Base-by-base conservation (phyloP, 1,140 invertebrate species). In the Trissolcus basalis region DNA sequence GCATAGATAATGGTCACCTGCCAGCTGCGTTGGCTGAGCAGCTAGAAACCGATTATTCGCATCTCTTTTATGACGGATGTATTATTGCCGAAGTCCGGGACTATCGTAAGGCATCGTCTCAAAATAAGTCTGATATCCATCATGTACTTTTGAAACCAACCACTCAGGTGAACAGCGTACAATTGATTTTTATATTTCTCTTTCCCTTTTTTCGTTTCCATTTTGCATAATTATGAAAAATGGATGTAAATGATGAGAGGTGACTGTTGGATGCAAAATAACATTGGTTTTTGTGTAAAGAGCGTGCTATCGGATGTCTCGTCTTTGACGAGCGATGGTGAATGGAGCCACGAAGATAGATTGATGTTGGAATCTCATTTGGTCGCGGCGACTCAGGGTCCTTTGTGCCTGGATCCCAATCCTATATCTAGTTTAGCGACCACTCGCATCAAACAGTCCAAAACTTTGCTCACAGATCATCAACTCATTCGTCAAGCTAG, bases 41-140 rank as follows among this genome's bases (percentile, higher is more conserved):
- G 58, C 86, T 97, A 45, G 95, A 96, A 82, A 90, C 92, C 56
- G 92, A 93, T 79, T 92, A 94, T 77, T 92, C 93, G 14, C 92
- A 93, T 85, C 90, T 97, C 14, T 98, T 96, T 89, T 96, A 97
- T 83, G 94, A 93, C 75, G 96, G 96, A 27, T 97, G 96, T 89
- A 94, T 98, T 47, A 94, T 98, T 81, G 94, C 93, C 71, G 95
- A 98, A 91, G 91, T 98, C 70, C 91, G 96, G 81, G 96, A 98
- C 89, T 96, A 95, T 84, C 90, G 96, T 75, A 93, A 95, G 86
- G 90, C 92, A 67, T 93, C 92, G 87, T 91, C 92, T 74, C 90
- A 91, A 80, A 89, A 86, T 77, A 93, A 91, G 86, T 93, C 92
- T 88, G 93, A 94, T 89, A 92, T 92, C 78, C 93, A 94, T 88